These are phyloP conservation scores for Neocrepidodera transversa DNA, from an alignment of 2,888 invertebrate species.

Conservation along the genomic window DNA sequence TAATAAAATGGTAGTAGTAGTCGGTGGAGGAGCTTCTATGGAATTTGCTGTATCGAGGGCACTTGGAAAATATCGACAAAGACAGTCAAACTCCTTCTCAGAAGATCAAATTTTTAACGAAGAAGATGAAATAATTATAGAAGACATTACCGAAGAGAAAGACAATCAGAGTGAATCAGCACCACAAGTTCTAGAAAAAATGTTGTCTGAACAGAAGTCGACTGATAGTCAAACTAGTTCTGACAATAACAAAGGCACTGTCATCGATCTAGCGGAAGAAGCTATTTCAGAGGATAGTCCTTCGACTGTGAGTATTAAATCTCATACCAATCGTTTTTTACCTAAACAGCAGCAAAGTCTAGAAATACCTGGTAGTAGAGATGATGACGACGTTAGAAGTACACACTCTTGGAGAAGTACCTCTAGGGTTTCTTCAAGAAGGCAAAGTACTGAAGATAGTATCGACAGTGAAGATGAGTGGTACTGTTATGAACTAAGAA, in stretches of 20 bases:
- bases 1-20: slow-evolving; percentile 63
- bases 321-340: slow-evolving; percentile 67
- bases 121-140: slow-evolving; percentile 48
- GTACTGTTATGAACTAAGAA: slow-evolving; percentile 88
- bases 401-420: slow-evolving; percentile 89
- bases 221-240: slow-evolving; percentile 52
- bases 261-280: slow-evolving; percentile 59
- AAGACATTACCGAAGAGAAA: slow-evolving; percentile 47
- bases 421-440: slow-evolving; percentile 82
- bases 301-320: slow-evolving; percentile 68
- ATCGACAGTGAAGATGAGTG: slow-evolving; percentile 94
- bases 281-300: slow-evolving; percentile 70
- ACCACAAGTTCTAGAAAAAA: slow-evolving; percentile 30
- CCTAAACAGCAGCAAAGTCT: slow-evolving; percentile 78
- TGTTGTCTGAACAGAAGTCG: slow-evolving; percentile 51
- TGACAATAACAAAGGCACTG: slow-evolving; percentile 37
- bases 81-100: slow-evolving; percentile 74
- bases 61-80: slow-evolving; percentile 78
- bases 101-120: slow-evolving; percentile 67
- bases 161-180: slow-evolving; percentile 33
- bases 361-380: slow-evolving; percentile 79
- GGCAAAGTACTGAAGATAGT: slow-evolving; percentile 91
- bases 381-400: slow-evolving; percentile 85
- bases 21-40: slow-evolving; percentile 73
- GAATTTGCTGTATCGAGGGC: slow-evolving; percentile 86